phyloP scores from a whole-genome alignment of 2,888 invertebrate species.

The Gari tellinella region DNA sequence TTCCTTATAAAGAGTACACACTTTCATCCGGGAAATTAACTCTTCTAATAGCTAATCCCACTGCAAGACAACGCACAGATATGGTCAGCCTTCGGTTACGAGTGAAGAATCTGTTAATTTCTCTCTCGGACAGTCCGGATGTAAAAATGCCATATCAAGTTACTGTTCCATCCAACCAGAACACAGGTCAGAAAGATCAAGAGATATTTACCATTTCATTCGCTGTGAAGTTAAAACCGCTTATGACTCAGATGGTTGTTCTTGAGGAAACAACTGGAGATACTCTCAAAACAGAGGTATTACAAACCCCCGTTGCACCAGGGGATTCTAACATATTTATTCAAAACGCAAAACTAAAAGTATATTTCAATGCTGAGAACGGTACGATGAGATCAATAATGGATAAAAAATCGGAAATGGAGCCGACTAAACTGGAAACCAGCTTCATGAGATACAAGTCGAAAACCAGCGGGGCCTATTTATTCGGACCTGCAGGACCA shows the following conservation, averaged over 20 bases:
- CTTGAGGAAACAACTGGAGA: constrained; percentile 6
- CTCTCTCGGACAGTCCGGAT: not conserved
- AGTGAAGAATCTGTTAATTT: not conserved
- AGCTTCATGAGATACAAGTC: constrained; percentile 89
- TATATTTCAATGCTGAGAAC: constrained; percentile 64
- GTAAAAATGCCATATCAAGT: constrained; percentile 7
- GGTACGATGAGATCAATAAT: constrained; percentile 89
- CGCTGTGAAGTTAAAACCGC: not conserved
- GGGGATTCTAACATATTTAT: constrained; percentile 46
- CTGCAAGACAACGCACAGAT: constrained; percentile 80
- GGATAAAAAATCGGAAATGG: constrained; percentile 87
- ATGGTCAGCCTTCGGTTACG: not conserved
- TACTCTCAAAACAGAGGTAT: not conserved
- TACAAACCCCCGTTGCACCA: not conserved
- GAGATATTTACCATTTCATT: constrained; percentile 87
- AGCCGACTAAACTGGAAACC: constrained; percentile 10
- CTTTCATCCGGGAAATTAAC: constrained; percentile 59
- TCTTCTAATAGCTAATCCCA: constrained; percentile 91
- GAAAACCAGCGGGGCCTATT: constrained; percentile 82
- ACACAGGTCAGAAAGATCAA: not conserved
- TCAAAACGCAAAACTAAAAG: constrained; percentile 67
- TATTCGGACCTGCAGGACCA: constrained; percentile 78
- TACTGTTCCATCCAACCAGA: no score
- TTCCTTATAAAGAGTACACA: no score
- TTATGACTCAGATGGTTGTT: not conserved